Base-by-base conservation (phyloP, 2,113 vertebrate species). In the Oryzias javanicus region DNA sequence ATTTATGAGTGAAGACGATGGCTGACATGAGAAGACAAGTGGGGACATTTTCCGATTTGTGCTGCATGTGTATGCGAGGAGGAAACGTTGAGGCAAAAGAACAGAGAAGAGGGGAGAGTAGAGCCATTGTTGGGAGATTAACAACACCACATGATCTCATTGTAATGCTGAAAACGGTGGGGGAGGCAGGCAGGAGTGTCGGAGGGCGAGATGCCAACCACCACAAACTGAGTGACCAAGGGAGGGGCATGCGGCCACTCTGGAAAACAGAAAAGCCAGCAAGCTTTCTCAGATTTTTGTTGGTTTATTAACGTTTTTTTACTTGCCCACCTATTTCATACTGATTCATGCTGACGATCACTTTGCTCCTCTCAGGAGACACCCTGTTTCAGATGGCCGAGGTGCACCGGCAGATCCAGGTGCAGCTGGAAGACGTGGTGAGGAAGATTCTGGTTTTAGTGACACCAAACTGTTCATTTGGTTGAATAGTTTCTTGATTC, bases 321-420 rank as follows among this genome's bases (percentile, higher is more conserved):
- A n/a, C n/a, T n/a, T n/a, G n/a, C n/a, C n/a, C n/a, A n/a, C n/a
- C n/a, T n/a, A n/a, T n/a, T n/a, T n/a, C n/a, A 13, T 10, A 19
- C n/a, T 47, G 52, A 22, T 14, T 40, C 8, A 45, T 25, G 7
- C 12, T 46, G 40, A 44, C n/a, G 19, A 35, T 46, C 13, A 62
- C 40, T n/a, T 54, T 67, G 63, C 4, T 63, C 48, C 25, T 76
- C 81, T 47, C 82, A 94, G 93, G 93, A 49, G 93, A 94, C 76
- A 93, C 93, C 0, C 64, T 94, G 67, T 94, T 94, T 80, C 93
- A 94, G 83, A 94, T 94, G 93, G 93, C 93, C 1, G 93, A 94
- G 83, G 93, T 94, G 4, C 93, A 94, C 86, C 86, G 93, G 27
- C 92, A 94, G 88, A 93, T 94, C 42, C 93, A 94, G 84, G 92